These are phyloP conservation scores for Erythrolamprus reginae DNA, from an alignment of 2,113 vertebrate genomes.

Conservation along the genomic window DNA sequence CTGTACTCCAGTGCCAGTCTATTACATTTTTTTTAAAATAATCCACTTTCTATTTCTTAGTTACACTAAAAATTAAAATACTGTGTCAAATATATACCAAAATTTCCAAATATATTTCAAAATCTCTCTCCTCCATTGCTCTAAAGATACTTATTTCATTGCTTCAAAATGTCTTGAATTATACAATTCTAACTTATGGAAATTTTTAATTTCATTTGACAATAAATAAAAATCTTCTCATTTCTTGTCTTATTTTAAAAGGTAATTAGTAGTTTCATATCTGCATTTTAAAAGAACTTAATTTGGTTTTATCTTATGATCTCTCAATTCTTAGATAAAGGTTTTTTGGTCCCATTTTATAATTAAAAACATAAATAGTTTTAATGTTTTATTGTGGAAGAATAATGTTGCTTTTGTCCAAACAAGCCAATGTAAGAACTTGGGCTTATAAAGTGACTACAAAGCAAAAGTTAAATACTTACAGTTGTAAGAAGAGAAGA, in stretches of 20 bases:
- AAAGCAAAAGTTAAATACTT: neutral
- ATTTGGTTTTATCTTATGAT: neutral
- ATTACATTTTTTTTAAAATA: neutral
- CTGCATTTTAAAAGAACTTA: neutral
- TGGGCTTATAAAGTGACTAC: neutral
- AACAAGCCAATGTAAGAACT: neutral
- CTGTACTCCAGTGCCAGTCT: no score
- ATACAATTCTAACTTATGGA: neutral
- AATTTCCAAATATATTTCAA: neutral
- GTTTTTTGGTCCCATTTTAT: neutral
- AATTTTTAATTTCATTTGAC: neutral
- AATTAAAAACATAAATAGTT: neutral
- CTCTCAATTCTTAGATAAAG: neutral
- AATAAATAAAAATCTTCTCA: neutral
- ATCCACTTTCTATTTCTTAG: neutral
- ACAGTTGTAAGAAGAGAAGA: neutral
- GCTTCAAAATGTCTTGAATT: neutral
- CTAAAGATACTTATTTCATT: neutral
- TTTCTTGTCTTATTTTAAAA: neutral
- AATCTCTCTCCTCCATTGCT: neutral
- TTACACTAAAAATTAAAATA: neutral
- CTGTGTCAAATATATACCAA: neutral
- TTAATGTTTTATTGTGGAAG: neutral
- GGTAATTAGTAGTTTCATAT: neutral
- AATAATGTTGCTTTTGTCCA: neutral